Evolutionary conservation across 2,797 vertebrate species (phyloP), one percentile per base, ranked within the genome.

Genomic region (Onychomys leucogaster): DNA sequence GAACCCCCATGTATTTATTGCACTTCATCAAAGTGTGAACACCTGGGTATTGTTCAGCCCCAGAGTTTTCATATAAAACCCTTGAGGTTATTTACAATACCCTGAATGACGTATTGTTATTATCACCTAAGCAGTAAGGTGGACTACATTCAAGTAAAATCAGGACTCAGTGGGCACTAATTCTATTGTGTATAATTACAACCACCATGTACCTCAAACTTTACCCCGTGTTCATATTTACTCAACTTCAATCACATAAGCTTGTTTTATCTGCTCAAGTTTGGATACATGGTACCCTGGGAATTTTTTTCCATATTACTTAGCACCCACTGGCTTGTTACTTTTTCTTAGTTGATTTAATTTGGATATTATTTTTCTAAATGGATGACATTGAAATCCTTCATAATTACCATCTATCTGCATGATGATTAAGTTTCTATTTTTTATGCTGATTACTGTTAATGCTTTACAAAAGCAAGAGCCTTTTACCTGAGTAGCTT

Each of bases 31-130:
- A 98, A 94, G 96, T 86, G 97, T 96, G 83, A 98, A 96, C 98
- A 98, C 57, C 81, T 97, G 98, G 97, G 98, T 94, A 98, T 98
- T 98, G 95, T 92, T 98, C 88, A 97, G 76, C 98, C 98, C 98
- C 90, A 87, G 96, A 85, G 98, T 86, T 98, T 96, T 97, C 96
- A 85, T 75, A 97, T 29, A 84, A 77, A 93, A 97, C 98, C 97
- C 98, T 96, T 2, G 94, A 98, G 98, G 98, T 96, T 97, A 98
- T 96, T 98, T 96, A 98, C 98, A 99, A 98, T 98, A 95, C 98
- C 97, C 98, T 57, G 96, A 98, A 98, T 99, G 99, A 99, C 98
- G 98, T 98, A 98, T 97, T 99, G 98, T 99, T 99, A 97, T 99
- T 98, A 98, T 97, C 97, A 97, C 92, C 91, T 95, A 81, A 96